These are phyloP conservation scores for Fukomys damarensis DNA, from an alignment of 2,113 vertebrate genomes.

Conservation along the genomic window DNA sequence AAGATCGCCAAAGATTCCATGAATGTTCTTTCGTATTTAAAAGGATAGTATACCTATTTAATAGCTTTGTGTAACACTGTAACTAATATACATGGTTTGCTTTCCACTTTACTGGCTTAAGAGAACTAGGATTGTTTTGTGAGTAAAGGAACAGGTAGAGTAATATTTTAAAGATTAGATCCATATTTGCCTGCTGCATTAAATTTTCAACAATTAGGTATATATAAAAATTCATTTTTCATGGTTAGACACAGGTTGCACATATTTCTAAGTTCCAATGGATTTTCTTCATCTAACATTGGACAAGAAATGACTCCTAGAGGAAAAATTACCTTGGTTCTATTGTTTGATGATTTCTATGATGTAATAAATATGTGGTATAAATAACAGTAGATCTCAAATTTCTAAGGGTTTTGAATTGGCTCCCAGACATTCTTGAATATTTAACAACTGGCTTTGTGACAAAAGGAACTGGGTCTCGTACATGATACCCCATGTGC, in stretches of 20 bases:
- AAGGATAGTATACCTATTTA: neutral
- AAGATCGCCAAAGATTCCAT: neutral
- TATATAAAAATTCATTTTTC: slow-evolving; percentile 6
- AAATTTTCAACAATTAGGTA: slow-evolving; percentile 43
- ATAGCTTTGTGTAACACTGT: neutral
- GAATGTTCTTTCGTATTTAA: slow-evolving; percentile 18
- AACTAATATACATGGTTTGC: neutral
- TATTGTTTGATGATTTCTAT: slow-evolving; percentile 24
- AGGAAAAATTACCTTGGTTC: neutral
- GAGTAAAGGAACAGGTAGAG: neutral
- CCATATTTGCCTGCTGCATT: neutral
- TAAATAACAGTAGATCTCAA: neutral
- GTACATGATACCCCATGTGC: neutral
- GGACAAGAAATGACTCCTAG: neutral
- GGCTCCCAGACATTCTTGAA: neutral
- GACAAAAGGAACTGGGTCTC: neutral
- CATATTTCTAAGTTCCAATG: slow-evolving; percentile 2
- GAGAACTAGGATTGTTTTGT: slow-evolving; percentile 8
- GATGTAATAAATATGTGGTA: neutral
- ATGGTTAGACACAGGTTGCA: neutral
- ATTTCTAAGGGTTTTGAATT: neutral
- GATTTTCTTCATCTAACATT: neutral
- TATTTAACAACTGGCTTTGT: slow-evolving; percentile 25
- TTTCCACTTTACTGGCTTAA: neutral
- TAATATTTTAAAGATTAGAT: slow-evolving; percentile 17